phyloP scores from a whole-genome alignment of 2,113 vertebrate genomes.

The Oxyura jamaicensis region DNA sequence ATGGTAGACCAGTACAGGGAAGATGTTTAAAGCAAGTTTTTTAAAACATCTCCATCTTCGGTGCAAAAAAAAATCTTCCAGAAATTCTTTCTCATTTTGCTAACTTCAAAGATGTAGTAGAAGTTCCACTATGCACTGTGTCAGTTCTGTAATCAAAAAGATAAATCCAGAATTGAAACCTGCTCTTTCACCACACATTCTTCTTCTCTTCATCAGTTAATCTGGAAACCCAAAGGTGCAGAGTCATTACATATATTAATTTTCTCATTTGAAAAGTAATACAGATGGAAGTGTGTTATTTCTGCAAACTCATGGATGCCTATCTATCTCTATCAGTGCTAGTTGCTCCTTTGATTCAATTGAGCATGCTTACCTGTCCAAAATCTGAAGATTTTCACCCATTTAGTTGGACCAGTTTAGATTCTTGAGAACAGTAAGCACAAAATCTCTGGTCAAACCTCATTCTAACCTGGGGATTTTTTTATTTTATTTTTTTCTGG shows the following conservation, averaged over 20 bases:
- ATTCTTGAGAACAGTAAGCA: background rate
- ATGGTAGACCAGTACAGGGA: background rate
- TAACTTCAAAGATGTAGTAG: background rate
- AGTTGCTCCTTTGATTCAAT: background rate
- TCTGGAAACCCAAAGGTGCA: conserved; percentile 40
- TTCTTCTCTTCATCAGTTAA: background rate
- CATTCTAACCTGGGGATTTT: background rate
- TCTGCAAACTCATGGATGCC: background rate
- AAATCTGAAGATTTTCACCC: background rate
- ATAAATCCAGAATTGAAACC: background rate
- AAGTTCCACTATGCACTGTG: background rate
- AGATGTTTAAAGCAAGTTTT: background rate
- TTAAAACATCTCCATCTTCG: background rate
- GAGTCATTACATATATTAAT: conserved; percentile 14
- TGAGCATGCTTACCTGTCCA: background rate
- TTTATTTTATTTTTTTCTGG: too few species aligned
- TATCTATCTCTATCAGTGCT: background rate
- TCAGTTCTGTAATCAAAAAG: conserved; percentile 20
- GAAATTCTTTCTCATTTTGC: background rate
- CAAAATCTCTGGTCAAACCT: background rate
- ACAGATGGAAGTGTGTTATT: conserved; percentile 1
- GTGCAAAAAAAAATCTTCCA: background rate
- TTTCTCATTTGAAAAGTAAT: conserved; percentile 49
- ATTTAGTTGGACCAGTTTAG: background rate
- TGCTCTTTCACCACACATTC: background rate